A percentile compares a stretch with the other conserved stretches of the same genome.
Evolutionary conservation across 2,797 vertebrate genomes (phyloP).

Genomic region (Acomys russatus): DNA sequence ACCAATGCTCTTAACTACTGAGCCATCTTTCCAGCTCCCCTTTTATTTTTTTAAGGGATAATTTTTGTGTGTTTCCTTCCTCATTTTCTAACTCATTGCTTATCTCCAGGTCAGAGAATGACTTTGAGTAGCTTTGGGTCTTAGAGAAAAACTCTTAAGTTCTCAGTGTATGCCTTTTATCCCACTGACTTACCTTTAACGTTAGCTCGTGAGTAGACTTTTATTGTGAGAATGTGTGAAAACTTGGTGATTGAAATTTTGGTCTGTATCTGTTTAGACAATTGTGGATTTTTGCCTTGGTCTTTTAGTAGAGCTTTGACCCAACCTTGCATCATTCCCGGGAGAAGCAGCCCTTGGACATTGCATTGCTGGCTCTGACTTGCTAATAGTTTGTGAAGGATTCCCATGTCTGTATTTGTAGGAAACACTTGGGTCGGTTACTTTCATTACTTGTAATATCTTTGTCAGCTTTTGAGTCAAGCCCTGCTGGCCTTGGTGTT

Average conservation of each 20-base stretch:
- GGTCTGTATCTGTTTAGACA: background rate
- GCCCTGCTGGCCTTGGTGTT: too few species aligned
- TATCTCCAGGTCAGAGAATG: background rate
- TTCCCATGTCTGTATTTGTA: background rate
- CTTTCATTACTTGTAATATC: background rate
- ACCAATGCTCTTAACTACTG: background rate
- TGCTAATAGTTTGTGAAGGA: background rate
- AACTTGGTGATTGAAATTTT: background rate
- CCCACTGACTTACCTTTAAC: background rate
- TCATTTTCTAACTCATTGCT: background rate
- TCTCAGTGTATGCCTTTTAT: background rate
- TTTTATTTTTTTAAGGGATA: background rate
- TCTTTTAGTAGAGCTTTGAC: background rate
- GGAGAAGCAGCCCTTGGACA: background rate
- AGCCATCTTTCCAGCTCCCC: background rate
- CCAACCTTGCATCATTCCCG: background rate
- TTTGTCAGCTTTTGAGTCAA: background rate
- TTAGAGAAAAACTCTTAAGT: background rate
- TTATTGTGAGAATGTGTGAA: background rate
- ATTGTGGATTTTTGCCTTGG: background rate
- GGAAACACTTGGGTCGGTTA: background rate
- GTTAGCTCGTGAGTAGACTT: background rate
- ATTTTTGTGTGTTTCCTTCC: background rate
- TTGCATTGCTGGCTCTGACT: background rate
- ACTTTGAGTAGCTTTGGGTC: background rate